A percentile compares a stretch with the other conserved stretches of the same genome.
These are phyloP conservation scores for Caenorhabditis panamensis DNA, from an alignment of 2,888 invertebrate genomes.

Conservation along the genomic window DNA sequence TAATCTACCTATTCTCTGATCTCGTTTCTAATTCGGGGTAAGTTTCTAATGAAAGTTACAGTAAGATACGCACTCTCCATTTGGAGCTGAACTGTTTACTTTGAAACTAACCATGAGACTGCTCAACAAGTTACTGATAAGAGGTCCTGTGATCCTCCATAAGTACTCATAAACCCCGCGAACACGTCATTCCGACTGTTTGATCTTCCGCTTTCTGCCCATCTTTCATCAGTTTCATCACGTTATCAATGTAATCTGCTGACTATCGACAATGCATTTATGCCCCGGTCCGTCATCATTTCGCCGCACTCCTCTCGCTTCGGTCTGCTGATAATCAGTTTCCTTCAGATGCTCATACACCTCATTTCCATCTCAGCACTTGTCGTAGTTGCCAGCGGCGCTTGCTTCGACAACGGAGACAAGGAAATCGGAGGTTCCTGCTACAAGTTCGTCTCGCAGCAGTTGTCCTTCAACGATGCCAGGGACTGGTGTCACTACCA, in stretches of 20 bases:
- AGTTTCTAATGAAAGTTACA: too few relatives aligned
- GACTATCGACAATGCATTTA: conserved; percentile 2
- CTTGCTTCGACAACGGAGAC: conserved; percentile 51
- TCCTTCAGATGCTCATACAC: not conserved
- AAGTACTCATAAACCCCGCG: not conserved
- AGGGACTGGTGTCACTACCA: conserved; percentile 43
- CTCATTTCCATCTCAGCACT: conserved; percentile 5
- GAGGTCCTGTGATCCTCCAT: not conserved
- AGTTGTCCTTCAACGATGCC: conserved; percentile 30
- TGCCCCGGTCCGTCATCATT: conserved; percentile 1
- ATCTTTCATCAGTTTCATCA: conserved; percentile 7
- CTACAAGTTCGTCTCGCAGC: conserved; percentile 28
- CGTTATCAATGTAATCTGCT: conserved; percentile 6
- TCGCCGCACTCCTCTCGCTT: not conserved
- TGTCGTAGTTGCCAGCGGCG: conserved; percentile 22
- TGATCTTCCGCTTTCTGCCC: not conserved
- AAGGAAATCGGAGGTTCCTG: conserved; percentile 41
- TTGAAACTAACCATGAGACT: not conserved
- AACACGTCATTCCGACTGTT: conserved; percentile 1
- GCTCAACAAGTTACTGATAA: not conserved
- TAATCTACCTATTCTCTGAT: too few relatives aligned
- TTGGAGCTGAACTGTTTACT: too few relatives aligned
- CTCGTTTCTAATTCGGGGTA: not conserved
- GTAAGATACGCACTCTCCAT: too few relatives aligned
- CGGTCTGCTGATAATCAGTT: not conserved